Conservation (phyloP, 2,888 invertebrate genomes). For the Argyresthia albistria region DNA sequence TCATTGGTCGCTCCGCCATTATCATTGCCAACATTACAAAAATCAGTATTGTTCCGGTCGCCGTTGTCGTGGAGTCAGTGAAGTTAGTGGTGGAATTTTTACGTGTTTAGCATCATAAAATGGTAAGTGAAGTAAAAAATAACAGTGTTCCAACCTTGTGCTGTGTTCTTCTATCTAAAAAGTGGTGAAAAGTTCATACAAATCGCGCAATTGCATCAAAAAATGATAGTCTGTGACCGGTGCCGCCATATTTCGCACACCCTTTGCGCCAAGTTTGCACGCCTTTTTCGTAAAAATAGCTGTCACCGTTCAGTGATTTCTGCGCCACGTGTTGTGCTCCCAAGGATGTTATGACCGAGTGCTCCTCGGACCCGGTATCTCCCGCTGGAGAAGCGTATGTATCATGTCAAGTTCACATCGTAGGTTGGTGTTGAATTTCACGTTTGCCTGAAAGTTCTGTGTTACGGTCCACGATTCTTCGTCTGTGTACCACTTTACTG, state of each 20-base stretch:
- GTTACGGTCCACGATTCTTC: slow-evolving; percentile 4
- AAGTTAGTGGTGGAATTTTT: slow-evolving; percentile 67
- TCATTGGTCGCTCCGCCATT: slow-evolving; percentile 31
- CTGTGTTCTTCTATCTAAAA: slow-evolving; percentile 30
- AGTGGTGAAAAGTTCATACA: slow-evolving; percentile 25
- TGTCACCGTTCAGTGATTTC: slow-evolving; percentile 68
- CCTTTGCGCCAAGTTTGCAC: slow-evolving; percentile 55
- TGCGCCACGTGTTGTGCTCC: slow-evolving; percentile 63
- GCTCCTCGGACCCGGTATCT: slow-evolving; percentile 13
- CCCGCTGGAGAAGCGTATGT: slow-evolving; percentile 18
- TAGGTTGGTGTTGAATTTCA: slow-evolving; percentile 65
- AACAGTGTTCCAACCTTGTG: slow-evolving; percentile 41
- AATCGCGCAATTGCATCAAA: slow-evolving; percentile 39
- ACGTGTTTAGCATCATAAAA: slow-evolving; percentile 69
- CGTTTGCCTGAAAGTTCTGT: slow-evolving; percentile 51
- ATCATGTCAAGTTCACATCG: slow-evolving; percentile 17
- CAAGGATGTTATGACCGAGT: slow-evolving; percentile 17
- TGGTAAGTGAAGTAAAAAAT: slow-evolving; percentile 65
- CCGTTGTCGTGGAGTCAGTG: slow-evolving; percentile 67
- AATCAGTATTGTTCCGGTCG: slow-evolving; percentile 69
- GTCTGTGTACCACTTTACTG: slow-evolving; percentile 26
- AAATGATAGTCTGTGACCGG: slow-evolving; percentile 48
- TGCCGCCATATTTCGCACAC: slow-evolving; percentile 71
- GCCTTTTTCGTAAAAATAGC: slow-evolving; percentile 57
- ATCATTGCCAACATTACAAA: slow-evolving; percentile 46